Percentiles rank a stretch among this genome's conserved stretches.
Evolutionary conservation across 2,113 vertebrate species (phyloP).

Genomic region (Peromyscus leucopus): DNA sequence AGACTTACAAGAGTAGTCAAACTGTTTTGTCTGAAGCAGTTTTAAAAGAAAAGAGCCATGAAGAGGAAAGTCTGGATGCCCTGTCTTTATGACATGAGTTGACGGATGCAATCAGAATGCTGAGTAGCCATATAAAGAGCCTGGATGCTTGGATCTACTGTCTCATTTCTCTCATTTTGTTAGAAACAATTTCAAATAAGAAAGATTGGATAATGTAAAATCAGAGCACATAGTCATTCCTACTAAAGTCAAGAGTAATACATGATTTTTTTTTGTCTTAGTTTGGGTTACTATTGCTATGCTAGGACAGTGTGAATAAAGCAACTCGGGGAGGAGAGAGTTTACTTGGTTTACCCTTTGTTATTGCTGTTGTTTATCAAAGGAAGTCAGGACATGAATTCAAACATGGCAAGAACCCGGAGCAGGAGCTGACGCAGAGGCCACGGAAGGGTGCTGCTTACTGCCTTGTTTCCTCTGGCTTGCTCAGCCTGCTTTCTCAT

Average conservation of each 20-base stretch:
- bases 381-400: background rate
- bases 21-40: conserved; percentile 67
- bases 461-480: background rate
- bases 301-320: background rate
- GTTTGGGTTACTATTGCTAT: background rate
- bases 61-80: conserved; percentile 36
- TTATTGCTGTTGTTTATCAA: background rate
- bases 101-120: conserved; percentile 36
- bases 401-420: background rate
- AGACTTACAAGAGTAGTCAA: conserved; percentile 67
- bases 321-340: no score
- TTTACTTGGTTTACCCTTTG: background rate
- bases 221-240: background rate
- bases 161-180: background rate
- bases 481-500: background rate
- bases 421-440: background rate
- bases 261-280: background rate
- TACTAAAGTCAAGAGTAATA: conserved; percentile 4
- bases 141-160: background rate
- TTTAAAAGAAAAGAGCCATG: conserved; percentile 68
- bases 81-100: background rate
- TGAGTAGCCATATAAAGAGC: background rate
- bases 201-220: conserved; percentile 13
- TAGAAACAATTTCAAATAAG: conserved; percentile 3
- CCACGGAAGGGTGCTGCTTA: background rate